phyloP scores from a whole-genome alignment of 2,888 invertebrate genomes.

The Acheta domesticus region DNA sequence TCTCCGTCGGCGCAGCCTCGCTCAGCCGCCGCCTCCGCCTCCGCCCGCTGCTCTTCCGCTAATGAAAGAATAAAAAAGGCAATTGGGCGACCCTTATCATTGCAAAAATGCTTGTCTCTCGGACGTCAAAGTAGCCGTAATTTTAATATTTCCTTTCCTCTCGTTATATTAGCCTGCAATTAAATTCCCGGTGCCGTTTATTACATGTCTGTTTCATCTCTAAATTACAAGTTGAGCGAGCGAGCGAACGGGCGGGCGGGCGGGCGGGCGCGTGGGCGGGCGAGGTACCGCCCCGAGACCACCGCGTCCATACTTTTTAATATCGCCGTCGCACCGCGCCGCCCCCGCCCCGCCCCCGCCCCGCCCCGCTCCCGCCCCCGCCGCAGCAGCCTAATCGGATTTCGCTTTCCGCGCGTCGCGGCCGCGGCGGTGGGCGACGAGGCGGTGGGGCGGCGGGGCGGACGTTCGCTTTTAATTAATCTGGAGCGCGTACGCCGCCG shows the following conservation, averaged over 20 bases:
- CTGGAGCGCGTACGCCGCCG: not conserved
- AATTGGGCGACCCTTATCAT: not conserved
- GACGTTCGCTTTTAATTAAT: not conserved
- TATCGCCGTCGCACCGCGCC: constrained; percentile 18
- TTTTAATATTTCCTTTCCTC: constrained; percentile 18
- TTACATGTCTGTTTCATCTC: constrained; percentile 18
- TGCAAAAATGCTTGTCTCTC: not conserved
- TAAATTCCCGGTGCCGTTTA: constrained; percentile 18
- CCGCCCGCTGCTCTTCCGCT: not conserved
- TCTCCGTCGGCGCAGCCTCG: not conserved
- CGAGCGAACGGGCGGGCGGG: not conserved
- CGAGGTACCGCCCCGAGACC: not conserved
- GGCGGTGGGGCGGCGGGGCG: not conserved
- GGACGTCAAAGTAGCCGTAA: not conserved
- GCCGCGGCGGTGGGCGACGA: not conserved
- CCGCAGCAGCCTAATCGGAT: not conserved
- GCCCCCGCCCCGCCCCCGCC: not conserved
- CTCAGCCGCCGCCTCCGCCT: not conserved
- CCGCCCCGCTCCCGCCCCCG: not conserved
- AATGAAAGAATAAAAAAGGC: not conserved
- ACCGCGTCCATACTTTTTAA: not conserved
- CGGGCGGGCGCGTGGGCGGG: not conserved
- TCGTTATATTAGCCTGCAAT: constrained; percentile 18
- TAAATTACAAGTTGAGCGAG: constrained; percentile 8
- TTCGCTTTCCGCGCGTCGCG: not conserved